These are phyloP conservation scores for Heptranchias perlo DNA, from an alignment of 2,113 vertebrate species.

Conservation along the genomic window DNA sequence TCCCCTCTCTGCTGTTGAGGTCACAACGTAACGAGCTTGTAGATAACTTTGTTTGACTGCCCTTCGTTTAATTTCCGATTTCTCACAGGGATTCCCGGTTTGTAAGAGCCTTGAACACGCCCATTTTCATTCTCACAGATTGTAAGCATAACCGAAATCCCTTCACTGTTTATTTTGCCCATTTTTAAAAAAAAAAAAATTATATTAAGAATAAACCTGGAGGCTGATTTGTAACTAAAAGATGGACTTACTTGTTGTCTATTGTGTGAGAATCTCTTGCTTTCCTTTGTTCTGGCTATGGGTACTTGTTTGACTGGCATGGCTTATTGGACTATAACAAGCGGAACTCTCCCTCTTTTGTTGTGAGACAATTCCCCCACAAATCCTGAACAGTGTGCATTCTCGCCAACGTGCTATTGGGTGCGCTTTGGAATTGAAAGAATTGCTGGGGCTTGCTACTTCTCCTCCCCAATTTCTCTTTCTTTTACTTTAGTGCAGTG, in stretches of 20 bases:
- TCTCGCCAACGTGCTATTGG: conserved; percentile 91
- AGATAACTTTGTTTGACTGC: conserved; percentile 33
- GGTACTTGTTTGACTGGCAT: conserved; percentile 98
- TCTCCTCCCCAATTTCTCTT: conserved; percentile 70
- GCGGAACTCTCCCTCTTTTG: conserved; percentile 92
- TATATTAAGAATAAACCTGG: conserved; percentile 83
- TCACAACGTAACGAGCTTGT: not conserved
- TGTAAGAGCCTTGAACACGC: no score
- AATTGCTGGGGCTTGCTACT: conserved; percentile 72
- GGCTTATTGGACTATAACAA: conserved; percentile 99
- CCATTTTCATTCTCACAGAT: conserved; percentile 41
- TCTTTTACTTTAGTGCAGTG: conserved; percentile 85
- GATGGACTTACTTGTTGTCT: conserved; percentile 99
- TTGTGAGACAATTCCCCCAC: conserved; percentile 95
- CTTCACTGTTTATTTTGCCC: conserved; percentile 78
- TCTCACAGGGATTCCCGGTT: not conserved
- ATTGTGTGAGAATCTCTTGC: conserved; percentile 98
- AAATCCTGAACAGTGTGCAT: conserved; percentile 91
- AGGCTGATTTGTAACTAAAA: conserved; percentile 94
- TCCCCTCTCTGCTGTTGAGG: conserved; percentile 37
- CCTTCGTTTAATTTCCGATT: conserved; percentile 42
- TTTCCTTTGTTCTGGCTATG: conserved; percentile 77
- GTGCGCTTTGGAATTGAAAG: conserved; percentile 91
- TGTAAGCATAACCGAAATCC: conserved; percentile 60
- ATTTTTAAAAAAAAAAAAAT: conserved; percentile 64